Conservation (phyloP, 2,888 invertebrate species). For the Pandemis cinnamomeana region DNA sequence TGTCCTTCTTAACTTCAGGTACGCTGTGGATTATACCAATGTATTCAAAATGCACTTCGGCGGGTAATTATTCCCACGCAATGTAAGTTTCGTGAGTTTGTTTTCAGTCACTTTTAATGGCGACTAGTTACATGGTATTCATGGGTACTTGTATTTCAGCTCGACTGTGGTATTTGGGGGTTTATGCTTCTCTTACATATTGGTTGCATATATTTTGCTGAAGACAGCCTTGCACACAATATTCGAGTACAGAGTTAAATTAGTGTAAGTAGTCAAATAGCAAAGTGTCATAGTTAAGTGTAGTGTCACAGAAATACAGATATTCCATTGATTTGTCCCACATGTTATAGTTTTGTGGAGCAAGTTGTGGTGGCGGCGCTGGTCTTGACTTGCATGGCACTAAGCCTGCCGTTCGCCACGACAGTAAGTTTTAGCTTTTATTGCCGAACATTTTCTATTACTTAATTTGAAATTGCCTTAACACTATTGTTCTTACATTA, state of each 20-base stretch:
- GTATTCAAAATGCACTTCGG: conserved; percentile 71
- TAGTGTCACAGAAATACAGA: neutral
- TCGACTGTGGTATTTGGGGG: conserved; percentile 69
- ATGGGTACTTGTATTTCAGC: conserved; percentile 50
- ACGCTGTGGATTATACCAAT: conserved; percentile 74
- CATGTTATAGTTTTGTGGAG: conserved; percentile 65
- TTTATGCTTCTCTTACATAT: conserved; percentile 66
- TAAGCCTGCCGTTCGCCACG: conserved; percentile 66
- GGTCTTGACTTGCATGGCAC: conserved; percentile 62
- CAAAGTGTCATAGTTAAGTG: neutral
- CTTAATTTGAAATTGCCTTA: too few species aligned
- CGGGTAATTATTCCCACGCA: conserved; percentile 66
- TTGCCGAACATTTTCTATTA: neutral
- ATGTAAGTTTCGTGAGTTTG: conserved; percentile 58
- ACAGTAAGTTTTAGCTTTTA: conserved; percentile 56
- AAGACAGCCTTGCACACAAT: conserved; percentile 75
- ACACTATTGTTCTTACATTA: too few species aligned
- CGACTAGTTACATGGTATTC: too few species aligned
- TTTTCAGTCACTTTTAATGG: neutral
- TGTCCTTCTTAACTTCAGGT: conserved; percentile 55
- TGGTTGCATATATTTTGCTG: conserved; percentile 64
- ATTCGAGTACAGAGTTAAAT: conserved; percentile 75
- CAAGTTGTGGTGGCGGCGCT: conserved; percentile 64
- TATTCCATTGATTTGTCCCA: conserved; percentile 6
- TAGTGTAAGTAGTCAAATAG: conserved; percentile 65